A percentile compares a stretch with the other conserved stretches of the same genome.
These are phyloP conservation scores for Hermaeophaga mercurialis DNA, from an alignment of 2,888 invertebrate genomes.

Conservation along the genomic window DNA sequence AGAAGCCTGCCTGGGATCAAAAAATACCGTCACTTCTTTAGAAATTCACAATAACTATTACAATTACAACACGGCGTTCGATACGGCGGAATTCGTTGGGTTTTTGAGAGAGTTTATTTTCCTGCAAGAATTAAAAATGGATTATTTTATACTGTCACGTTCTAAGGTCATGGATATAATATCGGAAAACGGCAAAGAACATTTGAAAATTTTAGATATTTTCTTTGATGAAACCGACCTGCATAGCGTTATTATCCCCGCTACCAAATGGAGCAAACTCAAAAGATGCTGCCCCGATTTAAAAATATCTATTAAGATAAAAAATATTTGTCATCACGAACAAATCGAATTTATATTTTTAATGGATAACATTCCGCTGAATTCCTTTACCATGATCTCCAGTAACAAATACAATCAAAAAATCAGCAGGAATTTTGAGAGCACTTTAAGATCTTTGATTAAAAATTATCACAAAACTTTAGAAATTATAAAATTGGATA, in stretches of 20 bases:
- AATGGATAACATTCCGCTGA: slow-evolving; percentile 57
- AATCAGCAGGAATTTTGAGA: slow-evolving; percentile 57
- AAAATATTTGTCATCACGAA: slow-evolving; percentile 57
- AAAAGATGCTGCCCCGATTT: slow-evolving; percentile 54
- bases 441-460: slow-evolving; percentile 55
- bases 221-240: slow-evolving; percentile 57
- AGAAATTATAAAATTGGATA: slow-evolving; percentile 56
- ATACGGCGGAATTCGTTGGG: slow-evolving; percentile 42
- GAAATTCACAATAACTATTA: slow-evolving; percentile 59
- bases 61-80: slow-evolving; percentile 50
- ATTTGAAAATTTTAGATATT: slow-evolving; percentile 54
- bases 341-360: slow-evolving; percentile 56
- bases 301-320: slow-evolving; percentile 50
- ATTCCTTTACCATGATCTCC: slow-evolving; percentile 57
- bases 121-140: slow-evolving; percentile 55
- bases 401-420: slow-evolving; percentile 59
- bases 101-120: slow-evolving; percentile 54
- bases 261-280: slow-evolving; percentile 56
- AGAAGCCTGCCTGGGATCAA: slow-evolving; percentile 53
- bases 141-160: slow-evolving; percentile 57
- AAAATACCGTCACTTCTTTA: slow-evolving; percentile 51
- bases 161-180: slow-evolving; percentile 56
- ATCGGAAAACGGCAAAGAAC: slow-evolving; percentile 52
- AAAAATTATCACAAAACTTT: slow-evolving; percentile 56
- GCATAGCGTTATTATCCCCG: slow-evolving; percentile 54